Evolutionary conservation across 2,113 vertebrate genomes (phyloP).

Genomic region (Saguinus imperator): DNA sequence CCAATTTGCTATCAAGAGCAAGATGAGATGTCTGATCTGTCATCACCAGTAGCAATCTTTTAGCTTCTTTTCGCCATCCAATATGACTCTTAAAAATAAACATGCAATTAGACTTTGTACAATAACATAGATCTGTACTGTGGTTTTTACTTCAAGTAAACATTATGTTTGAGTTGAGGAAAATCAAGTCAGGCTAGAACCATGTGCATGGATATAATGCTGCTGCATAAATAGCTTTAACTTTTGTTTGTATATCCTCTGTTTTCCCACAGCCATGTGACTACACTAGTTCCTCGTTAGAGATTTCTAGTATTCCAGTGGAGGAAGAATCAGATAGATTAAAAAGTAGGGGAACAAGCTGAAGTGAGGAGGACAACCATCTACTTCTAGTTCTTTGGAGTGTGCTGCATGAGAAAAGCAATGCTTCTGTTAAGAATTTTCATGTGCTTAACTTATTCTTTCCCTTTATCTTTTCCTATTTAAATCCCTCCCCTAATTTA

Average conservation of each 20-base stretch:
- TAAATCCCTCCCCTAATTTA: neutral
- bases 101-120: slow-evolving; percentile 58
- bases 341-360: neutral
- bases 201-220: neutral
- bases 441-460: neutral
- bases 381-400: neutral
- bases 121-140: slow-evolving; percentile 44
- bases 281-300: neutral
- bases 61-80: slow-evolving; percentile 96
- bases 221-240: slow-evolving; percentile 1
- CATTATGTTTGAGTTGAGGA: neutral
- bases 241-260: neutral
- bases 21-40: slow-evolving; percentile 98
- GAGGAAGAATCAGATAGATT: neutral
- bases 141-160: slow-evolving; percentile 55
- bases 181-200: neutral
- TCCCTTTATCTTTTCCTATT: slow-evolving; percentile 31
- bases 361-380: neutral
- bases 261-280: neutral
- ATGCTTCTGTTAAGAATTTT: neutral
- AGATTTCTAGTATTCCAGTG: neutral
- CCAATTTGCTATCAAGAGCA: slow-evolving; percentile 96
- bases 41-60: slow-evolving; percentile 95
- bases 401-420: neutral
- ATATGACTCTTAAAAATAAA: slow-evolving; percentile 89